phyloP scores from a whole-genome alignment of 2,797 vertebrate species.

The Chelonia mydas region DNA sequence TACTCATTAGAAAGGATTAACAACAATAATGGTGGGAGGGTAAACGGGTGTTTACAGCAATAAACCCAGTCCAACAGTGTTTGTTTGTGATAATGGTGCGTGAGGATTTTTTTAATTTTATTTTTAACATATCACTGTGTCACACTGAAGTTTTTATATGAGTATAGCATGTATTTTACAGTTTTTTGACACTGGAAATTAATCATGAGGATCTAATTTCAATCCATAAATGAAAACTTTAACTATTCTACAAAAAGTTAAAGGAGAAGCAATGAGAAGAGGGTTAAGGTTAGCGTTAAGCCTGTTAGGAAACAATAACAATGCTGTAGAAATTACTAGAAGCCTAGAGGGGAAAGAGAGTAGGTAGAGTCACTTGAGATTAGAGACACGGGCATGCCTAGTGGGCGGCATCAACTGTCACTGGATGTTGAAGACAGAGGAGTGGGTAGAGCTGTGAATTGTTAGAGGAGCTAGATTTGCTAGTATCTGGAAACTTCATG shows the following conservation, averaged over 20 bases:
- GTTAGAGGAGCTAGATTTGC: background rate
- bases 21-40: background rate
- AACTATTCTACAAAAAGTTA: background rate
- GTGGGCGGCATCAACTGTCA: background rate
- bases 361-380: background rate
- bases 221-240: background rate
- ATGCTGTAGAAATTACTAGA: background rate
- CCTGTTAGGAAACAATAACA: background rate
- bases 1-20: slow-evolving; percentile 16
- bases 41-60: slow-evolving; percentile 14
- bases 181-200: background rate
- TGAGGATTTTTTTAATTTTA: background rate
- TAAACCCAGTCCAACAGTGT: background rate
- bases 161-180: background rate
- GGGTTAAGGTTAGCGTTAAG: background rate
- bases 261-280: background rate
- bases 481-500: background rate
- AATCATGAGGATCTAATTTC: background rate
- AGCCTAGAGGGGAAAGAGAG: background rate
- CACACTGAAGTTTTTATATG: background rate
- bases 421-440: background rate
- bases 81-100: background rate
- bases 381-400: background rate
- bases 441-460: background rate
- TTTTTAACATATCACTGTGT: background rate